These are phyloP conservation scores for Pseudois nayaur DNA, from an alignment of 2,113 vertebrate species.

Conservation along the genomic window DNA sequence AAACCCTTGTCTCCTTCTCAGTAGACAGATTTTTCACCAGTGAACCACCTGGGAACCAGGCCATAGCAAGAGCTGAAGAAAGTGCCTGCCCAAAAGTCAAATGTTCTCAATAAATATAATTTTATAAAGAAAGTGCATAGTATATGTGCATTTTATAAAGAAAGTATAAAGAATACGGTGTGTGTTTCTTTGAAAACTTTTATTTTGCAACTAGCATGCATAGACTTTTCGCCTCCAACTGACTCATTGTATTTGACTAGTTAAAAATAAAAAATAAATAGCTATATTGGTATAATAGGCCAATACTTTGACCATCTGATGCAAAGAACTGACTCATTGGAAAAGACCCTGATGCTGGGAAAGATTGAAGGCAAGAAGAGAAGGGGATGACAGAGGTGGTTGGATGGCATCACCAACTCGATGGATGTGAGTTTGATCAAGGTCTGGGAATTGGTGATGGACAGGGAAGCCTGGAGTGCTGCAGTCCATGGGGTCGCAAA, in stretches of 20 bases:
- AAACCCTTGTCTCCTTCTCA: neutral
- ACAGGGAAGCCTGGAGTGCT: neutral
- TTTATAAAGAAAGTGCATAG: neutral
- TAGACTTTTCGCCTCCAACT: neutral
- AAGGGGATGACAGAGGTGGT: neutral
- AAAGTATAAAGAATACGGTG: neutral
- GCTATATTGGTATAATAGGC: neutral
- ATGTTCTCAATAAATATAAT: neutral
- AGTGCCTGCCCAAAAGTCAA: neutral
- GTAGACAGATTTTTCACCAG: neutral
- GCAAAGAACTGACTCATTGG: neutral
- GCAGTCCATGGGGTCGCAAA: neutral
- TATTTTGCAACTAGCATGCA: neutral
- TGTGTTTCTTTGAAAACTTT: neutral
- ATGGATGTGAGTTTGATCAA: neutral
- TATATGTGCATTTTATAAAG: neutral
- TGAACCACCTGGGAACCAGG: neutral
- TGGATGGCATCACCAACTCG: neutral
- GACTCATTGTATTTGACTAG: neutral
- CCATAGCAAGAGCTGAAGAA: neutral
- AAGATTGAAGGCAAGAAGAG: neutral
- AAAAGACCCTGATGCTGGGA: neutral
- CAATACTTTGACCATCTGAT: neutral
- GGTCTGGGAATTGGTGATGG: neutral
- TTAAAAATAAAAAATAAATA: constrained; percentile 14